A percentile compares a stretch with the other conserved stretches of the same genome.
phyloP scores from a whole-genome alignment of 30 jellyfish, hydroid and myxozoan genomes.

The Aurelia aurita region DNA sequence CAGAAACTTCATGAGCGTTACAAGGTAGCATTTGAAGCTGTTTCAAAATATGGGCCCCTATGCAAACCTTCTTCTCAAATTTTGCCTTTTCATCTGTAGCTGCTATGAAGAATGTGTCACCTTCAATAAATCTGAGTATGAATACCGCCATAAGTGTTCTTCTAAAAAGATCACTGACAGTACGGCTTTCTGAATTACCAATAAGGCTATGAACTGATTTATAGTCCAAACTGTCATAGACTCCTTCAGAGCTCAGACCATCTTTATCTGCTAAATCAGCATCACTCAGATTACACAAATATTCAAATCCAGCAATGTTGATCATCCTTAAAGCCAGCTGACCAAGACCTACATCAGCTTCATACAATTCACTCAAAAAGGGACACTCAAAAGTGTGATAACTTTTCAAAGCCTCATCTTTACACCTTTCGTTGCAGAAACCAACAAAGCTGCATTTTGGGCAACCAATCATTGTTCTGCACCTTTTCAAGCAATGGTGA shows the following conservation, averaged over 20 bases:
- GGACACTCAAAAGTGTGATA: slow-evolving; percentile 77
- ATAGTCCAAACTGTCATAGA: slow-evolving; percentile 67
- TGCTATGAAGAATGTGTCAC: slow-evolving; percentile 18
- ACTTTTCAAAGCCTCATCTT: slow-evolving; percentile 43
- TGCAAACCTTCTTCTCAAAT: slow-evolving; percentile 42
- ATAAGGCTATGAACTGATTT: slow-evolving; percentile 57
- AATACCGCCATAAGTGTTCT: slow-evolving; percentile 76
- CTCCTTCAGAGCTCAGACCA: slow-evolving; percentile 50
- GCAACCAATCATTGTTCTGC: slow-evolving; percentile 72
- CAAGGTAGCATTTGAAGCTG: slow-evolving; percentile 96
- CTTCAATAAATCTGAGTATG: slow-evolving; percentile 38
- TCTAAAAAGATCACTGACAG: slow-evolving; percentile 78
- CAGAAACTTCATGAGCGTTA: slow-evolving; percentile 95
- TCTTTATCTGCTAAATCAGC: background rate
- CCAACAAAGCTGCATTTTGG: slow-evolving; percentile 65
- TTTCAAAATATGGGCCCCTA: slow-evolving; percentile 78
- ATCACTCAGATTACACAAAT: slow-evolving; percentile 19
- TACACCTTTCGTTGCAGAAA: slow-evolving; percentile 71
- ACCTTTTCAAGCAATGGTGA: slow-evolving; percentile 74
- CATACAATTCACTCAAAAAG: slow-evolving; percentile 21
- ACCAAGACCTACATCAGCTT: slow-evolving; percentile 73
- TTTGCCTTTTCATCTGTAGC: background rate
- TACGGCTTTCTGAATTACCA: slow-evolving; percentile 73
- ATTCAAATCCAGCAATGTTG: slow-evolving; percentile 44
- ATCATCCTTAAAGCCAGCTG: slow-evolving; percentile 83